Evolutionary conservation across 2,888 invertebrate genomes (phyloP), one percentile per base, ranked within the genome.

Genomic region (Auanema freiburgensis): DNA sequence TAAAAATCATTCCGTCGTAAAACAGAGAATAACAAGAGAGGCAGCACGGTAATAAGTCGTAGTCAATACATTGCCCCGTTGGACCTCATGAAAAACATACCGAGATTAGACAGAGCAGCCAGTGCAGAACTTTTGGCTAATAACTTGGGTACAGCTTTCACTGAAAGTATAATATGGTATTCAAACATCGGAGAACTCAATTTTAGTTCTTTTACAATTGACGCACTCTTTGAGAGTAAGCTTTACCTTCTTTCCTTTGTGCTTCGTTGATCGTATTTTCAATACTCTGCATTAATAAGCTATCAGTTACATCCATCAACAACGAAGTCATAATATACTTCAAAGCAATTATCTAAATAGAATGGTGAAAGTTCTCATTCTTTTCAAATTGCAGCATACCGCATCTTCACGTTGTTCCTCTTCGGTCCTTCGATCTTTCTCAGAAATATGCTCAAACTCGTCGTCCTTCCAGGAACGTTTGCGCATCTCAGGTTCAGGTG

Each of bases 101-200:
- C 76, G 52, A 76, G 67, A 18, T 65, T 64, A 14, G 69, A 68
- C 46, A 76, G 59, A 56, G 73, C 76, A 50, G 73, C 73, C 41
- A 76, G 65, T 23, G 76, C 76, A 33, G 67, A 68, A 61, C 73
- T 73, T 43, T 73, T 69, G 23, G 67, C 63, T 6, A 76, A 53
- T 53, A 76, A 64, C 59, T 70, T 69, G 42, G 73, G 70, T 14
- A 62, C 62, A 1, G 69, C 59, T 57, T 51, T 43, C 59, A 59
- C 23, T 21, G 52, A 51, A 21, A 21, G n/a, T n/a, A n/a, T n/a
- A n/a, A n/a, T n/a, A n/a, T n/a, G 43, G 43, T 12, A 14, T n/a
- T 14, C n/a, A 18, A 46, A 18, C 46, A 46, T 46, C 11, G 11
- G 21, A 46, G 21, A 18, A 46, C 14, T 43, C 14, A 43, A 14